Conservation (phyloP, 2,888 invertebrate genomes). For the Itoplectis maculator region DNA sequence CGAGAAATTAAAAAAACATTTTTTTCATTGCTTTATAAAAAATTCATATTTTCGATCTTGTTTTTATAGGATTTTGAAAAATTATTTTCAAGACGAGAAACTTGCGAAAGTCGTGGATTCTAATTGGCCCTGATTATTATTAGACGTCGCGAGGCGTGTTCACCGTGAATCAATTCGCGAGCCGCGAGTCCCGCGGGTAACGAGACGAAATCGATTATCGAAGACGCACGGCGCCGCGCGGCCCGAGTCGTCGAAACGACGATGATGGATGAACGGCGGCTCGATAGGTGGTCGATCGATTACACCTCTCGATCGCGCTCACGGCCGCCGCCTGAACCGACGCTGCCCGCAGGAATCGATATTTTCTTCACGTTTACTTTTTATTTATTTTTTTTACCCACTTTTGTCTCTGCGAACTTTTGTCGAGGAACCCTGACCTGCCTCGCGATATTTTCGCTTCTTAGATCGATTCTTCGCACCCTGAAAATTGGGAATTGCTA, state of each 20-base stretch:
- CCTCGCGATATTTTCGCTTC: constrained; percentile 3
- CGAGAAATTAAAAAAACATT: not conserved
- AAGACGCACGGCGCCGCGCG: constrained; percentile 43
- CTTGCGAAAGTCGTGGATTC: constrained; percentile 31
- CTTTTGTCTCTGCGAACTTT: constrained; percentile 25
- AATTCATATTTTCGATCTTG: no score
- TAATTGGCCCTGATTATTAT: constrained; percentile 51
- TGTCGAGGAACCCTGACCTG: constrained; percentile 46
- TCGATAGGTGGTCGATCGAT: constrained; percentile 72
- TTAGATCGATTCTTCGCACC: not conserved
- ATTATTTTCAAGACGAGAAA: not conserved
- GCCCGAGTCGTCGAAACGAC: constrained; percentile 68
- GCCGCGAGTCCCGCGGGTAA: constrained; percentile 35
- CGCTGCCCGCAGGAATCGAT: constrained; percentile 59
- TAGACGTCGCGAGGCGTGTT: constrained; percentile 14
- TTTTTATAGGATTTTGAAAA: not conserved
- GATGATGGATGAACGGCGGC: constrained; percentile 69
- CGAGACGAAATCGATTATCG: constrained; percentile 69
- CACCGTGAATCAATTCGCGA: constrained; percentile 30
- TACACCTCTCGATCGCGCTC: constrained; percentile 69
- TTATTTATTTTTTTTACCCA: constrained; percentile 49
- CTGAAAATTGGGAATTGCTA: constrained; percentile 8
- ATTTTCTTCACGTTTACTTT: no score
- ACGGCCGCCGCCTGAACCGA: no score
- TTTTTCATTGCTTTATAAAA: no score